A percentile compares a stretch with the other conserved stretches of the same genome.
These are phyloP conservation scores for Rhincodon typus DNA, from an alignment of 2,797 vertebrate species.

Conservation along the genomic window DNA sequence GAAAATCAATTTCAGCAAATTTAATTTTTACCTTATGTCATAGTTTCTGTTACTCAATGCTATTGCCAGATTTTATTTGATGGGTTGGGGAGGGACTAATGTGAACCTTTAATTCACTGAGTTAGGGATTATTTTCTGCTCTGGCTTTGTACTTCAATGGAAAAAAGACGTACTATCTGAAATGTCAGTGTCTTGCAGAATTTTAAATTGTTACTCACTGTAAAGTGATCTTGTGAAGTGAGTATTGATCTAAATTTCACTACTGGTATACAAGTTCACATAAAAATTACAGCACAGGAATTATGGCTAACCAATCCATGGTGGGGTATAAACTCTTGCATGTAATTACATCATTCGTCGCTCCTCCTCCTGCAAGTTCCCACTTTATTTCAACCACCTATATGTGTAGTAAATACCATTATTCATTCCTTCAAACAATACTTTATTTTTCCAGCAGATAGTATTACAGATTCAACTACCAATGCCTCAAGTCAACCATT, in stretches of 20 bases:
- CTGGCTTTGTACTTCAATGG: not conserved
- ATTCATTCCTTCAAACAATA: not conserved
- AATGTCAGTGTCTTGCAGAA: not conserved
- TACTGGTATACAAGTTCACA: not conserved
- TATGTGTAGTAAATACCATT: not conserved
- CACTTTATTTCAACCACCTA: not conserved
- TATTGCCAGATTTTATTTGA: not conserved
- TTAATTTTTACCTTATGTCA: not conserved
- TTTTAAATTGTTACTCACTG: not conserved
- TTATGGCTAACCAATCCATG: not conserved
- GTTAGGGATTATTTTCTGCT: not conserved
- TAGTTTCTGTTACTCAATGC: not conserved
- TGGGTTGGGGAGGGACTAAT: not conserved
- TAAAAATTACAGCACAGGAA: not conserved
- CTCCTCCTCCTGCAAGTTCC: no score
- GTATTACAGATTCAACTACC: not conserved
- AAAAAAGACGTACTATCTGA: not conserved
- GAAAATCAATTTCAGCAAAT: constrained; percentile 26
- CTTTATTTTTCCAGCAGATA: not conserved
- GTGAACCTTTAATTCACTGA: not conserved
- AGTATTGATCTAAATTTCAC: not conserved
- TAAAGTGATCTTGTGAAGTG: not conserved
- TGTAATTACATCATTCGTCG: not conserved
- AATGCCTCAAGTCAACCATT: not conserved
- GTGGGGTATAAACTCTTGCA: no score